Evolutionary conservation across 35 echinoderm and acorn worm species (phyloP), one percentile per base, ranked within the genome.

Genomic region (Eucidaris tribuloides): DNA sequence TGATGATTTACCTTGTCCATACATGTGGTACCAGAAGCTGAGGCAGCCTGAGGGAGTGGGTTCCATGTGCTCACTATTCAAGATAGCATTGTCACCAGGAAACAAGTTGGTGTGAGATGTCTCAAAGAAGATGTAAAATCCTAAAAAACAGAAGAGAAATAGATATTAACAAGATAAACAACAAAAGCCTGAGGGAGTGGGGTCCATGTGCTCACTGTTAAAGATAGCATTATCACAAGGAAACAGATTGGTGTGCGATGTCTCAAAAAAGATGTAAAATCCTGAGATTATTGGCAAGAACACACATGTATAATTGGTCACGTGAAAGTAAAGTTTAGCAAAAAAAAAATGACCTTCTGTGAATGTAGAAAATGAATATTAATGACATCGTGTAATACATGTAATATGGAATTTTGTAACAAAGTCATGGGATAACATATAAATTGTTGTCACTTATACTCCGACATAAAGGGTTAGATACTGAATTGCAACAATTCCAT

Each of bases 21-120:
- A 96, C 93, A 96, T 96, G 61, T 96, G 89, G 30, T 96, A 96
- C 84, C 84, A 91, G 78, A 96, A 86, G 66, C 62, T 87, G 18
- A 96, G 63, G 50, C 93, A 96, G 61, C 84, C 84, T 13, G 86
- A 35, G 6, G 70, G 31, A 7, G 38, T 13, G 15, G 88, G 84
- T 15, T 37, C 55, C 42, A 92, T 77, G 68, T 92, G 84, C 42
- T 92, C 77, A 64, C 93, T 96, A 42, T 43, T 63, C 15, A 96
- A 76, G 44, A 70, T 38, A 15, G 93, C 93, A 4, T 86, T 78
- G 5, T 82, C 23, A 9, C 84, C 81, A 3, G n/a, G 19, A 28
- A 30, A 38, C 24, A 24, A 56, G 25, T 34, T 79, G 15, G 76
- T 42, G 30, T 54, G 42, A 30, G 65, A 79, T 42, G 82, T 83